Evolutionary conservation across 1,140 invertebrate genomes (phyloP), one percentile per base, ranked within the genome.

Genomic region (Venturia canescens): DNA sequence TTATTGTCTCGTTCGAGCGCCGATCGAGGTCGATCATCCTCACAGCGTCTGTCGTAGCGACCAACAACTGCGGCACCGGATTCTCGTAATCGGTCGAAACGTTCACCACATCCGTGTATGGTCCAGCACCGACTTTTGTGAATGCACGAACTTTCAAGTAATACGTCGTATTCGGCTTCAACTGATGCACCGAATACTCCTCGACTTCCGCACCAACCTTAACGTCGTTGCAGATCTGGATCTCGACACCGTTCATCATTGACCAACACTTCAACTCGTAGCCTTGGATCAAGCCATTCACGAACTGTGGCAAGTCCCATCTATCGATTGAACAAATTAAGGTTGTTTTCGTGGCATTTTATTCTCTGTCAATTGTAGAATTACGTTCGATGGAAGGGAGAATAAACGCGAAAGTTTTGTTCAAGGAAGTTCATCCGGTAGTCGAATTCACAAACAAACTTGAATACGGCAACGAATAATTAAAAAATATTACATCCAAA

Each of bases 81-180:
- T 94, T 94, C 81, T 97, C 94, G 38, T 94, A 90, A 50, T 93
- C 92, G 1, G 95, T 95, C 16, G 94, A 93, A 3, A 94, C 93
- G 57, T 92, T 90, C 1, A 96, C 94, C 0, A 92, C 90, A 75
- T 93, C 90, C 1, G 96, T 96, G 74, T 93, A 94, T 27, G 93
- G 91, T 15, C 97, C 96, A 80, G 93, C 93, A 0, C 96, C 97
- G 27, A 95, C 94, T 60, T 94, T 93, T 3, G 96, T 97, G 84
- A 94, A 96, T 0, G 97, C 97, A 89, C 94, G 93, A 53, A 98
- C 96, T 94, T 96, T 93, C 84, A 97, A 97, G 82, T 93, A 95
- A 83, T 98, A 98, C 0, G 94, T 95, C 26, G 94, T 92, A 63
- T 95, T 94, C 15, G 92, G 88, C 5, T 92, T 87, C 0, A 96